Evolutionary conservation across 2,888 invertebrate genomes (phyloP).

Genomic region (Protophormia terraenovae): DNA sequence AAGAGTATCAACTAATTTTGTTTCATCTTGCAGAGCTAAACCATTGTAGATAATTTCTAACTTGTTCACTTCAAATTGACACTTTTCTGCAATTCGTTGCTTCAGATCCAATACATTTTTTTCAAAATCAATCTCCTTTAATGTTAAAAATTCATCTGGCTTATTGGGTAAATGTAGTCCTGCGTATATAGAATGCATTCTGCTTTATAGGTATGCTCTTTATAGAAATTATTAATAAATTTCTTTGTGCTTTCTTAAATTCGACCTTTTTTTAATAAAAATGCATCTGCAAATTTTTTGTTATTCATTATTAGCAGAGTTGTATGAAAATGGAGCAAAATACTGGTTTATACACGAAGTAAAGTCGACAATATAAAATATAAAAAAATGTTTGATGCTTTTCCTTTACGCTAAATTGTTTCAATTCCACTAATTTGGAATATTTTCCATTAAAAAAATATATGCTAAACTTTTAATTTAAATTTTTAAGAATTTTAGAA

Average conservation of each 20-base stretch:
- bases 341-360: neutral
- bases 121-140: constrained; percentile 84
- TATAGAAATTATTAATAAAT: neutral
- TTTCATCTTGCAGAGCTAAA: constrained; percentile 84
- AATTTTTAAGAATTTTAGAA: no score
- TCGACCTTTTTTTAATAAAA: neutral
- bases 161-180: constrained; percentile 83
- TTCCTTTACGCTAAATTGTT: no score
- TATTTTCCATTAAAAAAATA: no score
- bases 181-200: constrained; percentile 76
- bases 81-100: constrained; percentile 81
- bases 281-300: constrained; percentile 20
- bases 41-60: constrained; percentile 87
- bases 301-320: constrained; percentile 15
- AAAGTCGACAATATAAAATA: neutral
- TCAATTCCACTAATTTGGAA: no score
- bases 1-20: constrained; percentile 83
- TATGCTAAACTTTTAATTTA: no score
- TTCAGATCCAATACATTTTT: constrained; percentile 83
- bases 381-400: no score
- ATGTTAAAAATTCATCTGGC: constrained; percentile 82
- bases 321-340: neutral
- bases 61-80: constrained; percentile 82
- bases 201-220: neutral
- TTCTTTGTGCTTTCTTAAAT: constrained; percentile 43